Conservation (phyloP, 2,797 vertebrate genomes). For the Staurois parvus region DNA sequence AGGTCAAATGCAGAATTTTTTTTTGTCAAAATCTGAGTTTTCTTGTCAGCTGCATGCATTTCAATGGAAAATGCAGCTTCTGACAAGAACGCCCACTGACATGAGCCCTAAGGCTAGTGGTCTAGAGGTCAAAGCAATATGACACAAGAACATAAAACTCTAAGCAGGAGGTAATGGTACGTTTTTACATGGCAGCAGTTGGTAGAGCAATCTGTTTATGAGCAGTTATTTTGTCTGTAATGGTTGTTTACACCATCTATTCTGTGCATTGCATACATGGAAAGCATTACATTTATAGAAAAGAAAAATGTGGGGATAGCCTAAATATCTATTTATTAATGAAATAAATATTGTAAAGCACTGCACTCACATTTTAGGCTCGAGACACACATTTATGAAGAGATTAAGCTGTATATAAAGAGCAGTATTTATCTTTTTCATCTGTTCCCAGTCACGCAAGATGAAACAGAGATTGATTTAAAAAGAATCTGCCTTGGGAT, state of each 20-base stretch:
- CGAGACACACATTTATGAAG: constrained; percentile 25
- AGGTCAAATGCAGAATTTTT: too few relatives aligned
- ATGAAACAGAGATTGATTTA: constrained; percentile 42
- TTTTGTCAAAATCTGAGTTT: too few relatives aligned
- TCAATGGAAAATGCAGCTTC: too few relatives aligned
- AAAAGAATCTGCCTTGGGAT: constrained; percentile 24
- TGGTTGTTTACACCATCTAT: not conserved
- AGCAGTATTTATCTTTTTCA: constrained; percentile 33
- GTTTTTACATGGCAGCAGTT: not conserved
- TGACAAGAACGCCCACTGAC: too few relatives aligned
- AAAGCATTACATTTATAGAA: not conserved
- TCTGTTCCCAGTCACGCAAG: constrained; percentile 39
- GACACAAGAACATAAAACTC: not conserved
- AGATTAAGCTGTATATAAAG: constrained; percentile 36
- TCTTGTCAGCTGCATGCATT: too few relatives aligned
- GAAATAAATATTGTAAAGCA: constrained; percentile 41
- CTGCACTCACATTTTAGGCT: constrained; percentile 16
- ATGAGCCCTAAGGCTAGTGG: too few relatives aligned
- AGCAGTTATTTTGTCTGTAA: not conserved
- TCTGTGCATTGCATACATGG: not conserved
- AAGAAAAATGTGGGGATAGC: not conserved
- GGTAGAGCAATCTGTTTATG: too few relatives aligned
- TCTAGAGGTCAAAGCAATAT: too few relatives aligned
- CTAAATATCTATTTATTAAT: constrained; percentile 29
- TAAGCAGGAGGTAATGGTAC: not conserved